phyloP scores from a whole-genome alignment of 2,888 invertebrate genomes.

The Torymus tubicola region DNA sequence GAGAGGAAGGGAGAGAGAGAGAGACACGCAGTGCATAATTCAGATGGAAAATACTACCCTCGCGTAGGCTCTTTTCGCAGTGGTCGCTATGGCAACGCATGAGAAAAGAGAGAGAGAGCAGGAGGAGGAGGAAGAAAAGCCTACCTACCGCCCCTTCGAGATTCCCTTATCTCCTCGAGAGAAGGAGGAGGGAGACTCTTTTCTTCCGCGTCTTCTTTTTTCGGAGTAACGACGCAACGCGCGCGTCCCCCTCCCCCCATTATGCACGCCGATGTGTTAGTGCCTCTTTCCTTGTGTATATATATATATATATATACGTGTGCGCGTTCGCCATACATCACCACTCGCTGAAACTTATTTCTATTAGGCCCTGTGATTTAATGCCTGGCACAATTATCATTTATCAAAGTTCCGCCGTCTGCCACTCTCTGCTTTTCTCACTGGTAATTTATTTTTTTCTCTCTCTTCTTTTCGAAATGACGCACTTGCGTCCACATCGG shows the following conservation, averaged over 20 bases:
- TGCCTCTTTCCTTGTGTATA: too few relatives aligned
- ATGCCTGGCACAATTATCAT: constrained; percentile 27
- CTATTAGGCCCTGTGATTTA: constrained; percentile 40
- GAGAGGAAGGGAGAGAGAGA: neutral
- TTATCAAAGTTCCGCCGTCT: constrained; percentile 16
- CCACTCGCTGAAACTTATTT: constrained; percentile 30
- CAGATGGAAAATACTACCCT: constrained; percentile 65
- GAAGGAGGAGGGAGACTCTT: neutral
- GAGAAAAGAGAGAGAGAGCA: constrained; percentile 69
- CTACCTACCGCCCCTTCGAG: constrained; percentile 17
- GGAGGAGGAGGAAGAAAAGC: constrained; percentile 29
- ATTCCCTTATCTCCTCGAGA: constrained; percentile 26
- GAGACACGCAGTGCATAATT: constrained; percentile 67
- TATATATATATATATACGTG: constrained; percentile 5
- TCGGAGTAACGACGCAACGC: neutral
- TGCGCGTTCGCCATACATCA: constrained; percentile 2
- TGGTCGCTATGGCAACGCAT: constrained; percentile 70
- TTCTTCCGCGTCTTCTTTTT: neutral
- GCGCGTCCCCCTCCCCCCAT: too few relatives aligned
- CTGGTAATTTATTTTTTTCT: neutral
- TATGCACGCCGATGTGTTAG: too few relatives aligned
- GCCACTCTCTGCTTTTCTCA: neutral
- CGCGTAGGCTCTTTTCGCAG: constrained; percentile 61
- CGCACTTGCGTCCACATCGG: too few relatives aligned
- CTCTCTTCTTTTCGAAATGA: neutral